phyloP scores from a whole-genome alignment of 2,797 vertebrate genomes.

The Neostethus bicornis region DNA sequence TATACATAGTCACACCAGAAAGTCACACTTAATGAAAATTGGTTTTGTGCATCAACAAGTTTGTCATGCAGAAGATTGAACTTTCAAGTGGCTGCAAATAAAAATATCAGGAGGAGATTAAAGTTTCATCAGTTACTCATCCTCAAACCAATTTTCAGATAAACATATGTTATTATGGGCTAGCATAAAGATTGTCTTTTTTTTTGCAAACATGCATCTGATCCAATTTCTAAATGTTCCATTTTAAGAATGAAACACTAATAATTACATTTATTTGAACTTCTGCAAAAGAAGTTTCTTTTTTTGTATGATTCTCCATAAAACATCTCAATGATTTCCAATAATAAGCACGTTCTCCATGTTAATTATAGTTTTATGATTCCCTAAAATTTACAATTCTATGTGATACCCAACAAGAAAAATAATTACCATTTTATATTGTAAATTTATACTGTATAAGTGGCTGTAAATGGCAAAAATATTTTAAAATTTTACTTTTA shows the following conservation, averaged over 20 bases:
- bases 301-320: background rate
- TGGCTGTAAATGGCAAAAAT: background rate
- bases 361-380: too few relatives aligned
- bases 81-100: background rate
- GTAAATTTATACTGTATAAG: background rate
- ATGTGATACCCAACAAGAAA: too few relatives aligned
- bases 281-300: background rate
- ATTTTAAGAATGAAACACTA: too few relatives aligned
- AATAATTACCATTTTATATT: background rate
- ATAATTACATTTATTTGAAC: too few relatives aligned
- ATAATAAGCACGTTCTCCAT: background rate
- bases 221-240: too few relatives aligned
- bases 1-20: conserved; percentile 13
- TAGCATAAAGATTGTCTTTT: too few relatives aligned
- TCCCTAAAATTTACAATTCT: too few relatives aligned
- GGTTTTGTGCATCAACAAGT: background rate
- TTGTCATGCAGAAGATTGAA: background rate
- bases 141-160: too few relatives aligned
- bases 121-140: background rate
- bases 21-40: conserved; percentile 1
- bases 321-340: background rate
- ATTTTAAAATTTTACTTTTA: background rate
- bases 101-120: background rate
- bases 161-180: background rate
- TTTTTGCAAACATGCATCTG: too few relatives aligned